Evolutionary conservation across 2,113 vertebrate genomes (phyloP).

Genomic region (Hypanus sabinus): DNA sequence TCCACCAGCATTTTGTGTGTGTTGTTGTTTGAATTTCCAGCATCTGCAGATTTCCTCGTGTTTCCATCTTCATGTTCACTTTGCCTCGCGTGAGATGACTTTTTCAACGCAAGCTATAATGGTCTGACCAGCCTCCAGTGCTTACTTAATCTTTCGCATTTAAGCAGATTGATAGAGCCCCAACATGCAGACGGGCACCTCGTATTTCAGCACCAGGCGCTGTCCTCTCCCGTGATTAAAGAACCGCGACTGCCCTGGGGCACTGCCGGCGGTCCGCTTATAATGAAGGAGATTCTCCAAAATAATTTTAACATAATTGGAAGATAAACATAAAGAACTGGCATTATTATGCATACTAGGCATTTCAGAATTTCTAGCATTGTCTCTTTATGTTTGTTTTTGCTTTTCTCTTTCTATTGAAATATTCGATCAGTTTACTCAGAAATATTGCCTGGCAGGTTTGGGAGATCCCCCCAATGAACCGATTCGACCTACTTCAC

Average conservation of each 20-base stretch:
- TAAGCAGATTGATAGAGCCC: not conserved
- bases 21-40: too few species aligned
- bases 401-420: too few species aligned
- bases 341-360: too few species aligned
- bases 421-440: not conserved
- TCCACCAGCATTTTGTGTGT: too few species aligned
- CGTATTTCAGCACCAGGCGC: constrained; percentile 3
- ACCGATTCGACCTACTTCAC: not conserved
- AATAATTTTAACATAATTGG: too few species aligned
- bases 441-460: not conserved
- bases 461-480: not conserved
- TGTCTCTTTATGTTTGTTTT: too few species aligned
- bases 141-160: not conserved
- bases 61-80: not conserved
- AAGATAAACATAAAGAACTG: too few species aligned
- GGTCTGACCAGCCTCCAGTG: not conserved
- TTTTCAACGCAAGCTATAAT: not conserved
- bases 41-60: too few species aligned
- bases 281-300: not conserved
- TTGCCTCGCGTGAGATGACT: not conserved
- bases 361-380: too few species aligned
- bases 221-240: not conserved
- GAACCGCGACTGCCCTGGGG: not conserved
- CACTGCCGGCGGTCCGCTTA: not conserved
- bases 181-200: not conserved